Evolutionary conservation across 2,797 vertebrate species (phyloP).

Genomic region (Arnoldichthys spilopterus): DNA sequence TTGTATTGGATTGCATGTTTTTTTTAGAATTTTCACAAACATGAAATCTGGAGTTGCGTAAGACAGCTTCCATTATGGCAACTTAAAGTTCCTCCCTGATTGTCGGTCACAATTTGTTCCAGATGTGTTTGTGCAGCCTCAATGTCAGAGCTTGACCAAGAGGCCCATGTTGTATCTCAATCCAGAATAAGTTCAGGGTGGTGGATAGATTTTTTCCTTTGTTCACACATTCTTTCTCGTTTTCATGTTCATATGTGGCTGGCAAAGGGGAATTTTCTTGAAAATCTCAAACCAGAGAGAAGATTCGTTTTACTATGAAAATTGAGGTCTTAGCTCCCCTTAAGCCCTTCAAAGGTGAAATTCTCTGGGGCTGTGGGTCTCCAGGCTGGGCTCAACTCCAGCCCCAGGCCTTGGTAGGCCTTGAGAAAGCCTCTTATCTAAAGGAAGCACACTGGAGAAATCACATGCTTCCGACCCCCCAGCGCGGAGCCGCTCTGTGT

Average conservation of each 20-base stretch:
- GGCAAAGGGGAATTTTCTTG: background rate
- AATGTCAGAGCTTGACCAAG: slow-evolving; percentile 27
- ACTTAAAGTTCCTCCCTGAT: background rate
- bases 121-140: slow-evolving; percentile 33
- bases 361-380: slow-evolving; percentile 49
- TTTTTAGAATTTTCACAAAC: slow-evolving; percentile 33
- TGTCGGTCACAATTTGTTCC: slow-evolving; percentile 33
- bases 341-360: slow-evolving; percentile 43
- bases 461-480: slow-evolving; percentile 68
- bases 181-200: background rate
- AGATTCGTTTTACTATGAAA: slow-evolving; percentile 38
- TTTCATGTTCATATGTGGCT: background rate
- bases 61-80: slow-evolving; percentile 5
- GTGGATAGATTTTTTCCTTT: background rate
- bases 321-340: background rate
- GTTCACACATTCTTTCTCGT: background rate
- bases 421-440: slow-evolving; percentile 77
- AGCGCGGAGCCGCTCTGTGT: slow-evolving; percentile 62
- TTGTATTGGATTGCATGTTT: slow-evolving; percentile 18
- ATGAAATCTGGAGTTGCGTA: slow-evolving; percentile 21
- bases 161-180: background rate
- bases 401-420: slow-evolving; percentile 62
- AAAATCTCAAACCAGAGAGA: slow-evolving; percentile 11
- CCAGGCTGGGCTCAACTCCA: slow-evolving; percentile 65
- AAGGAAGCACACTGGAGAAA: slow-evolving; percentile 79